Evolutionary conservation across 1,140 invertebrate genomes (phyloP), one percentile per base, ranked within the genome.

Genomic region (Berghia stephanieae): DNA sequence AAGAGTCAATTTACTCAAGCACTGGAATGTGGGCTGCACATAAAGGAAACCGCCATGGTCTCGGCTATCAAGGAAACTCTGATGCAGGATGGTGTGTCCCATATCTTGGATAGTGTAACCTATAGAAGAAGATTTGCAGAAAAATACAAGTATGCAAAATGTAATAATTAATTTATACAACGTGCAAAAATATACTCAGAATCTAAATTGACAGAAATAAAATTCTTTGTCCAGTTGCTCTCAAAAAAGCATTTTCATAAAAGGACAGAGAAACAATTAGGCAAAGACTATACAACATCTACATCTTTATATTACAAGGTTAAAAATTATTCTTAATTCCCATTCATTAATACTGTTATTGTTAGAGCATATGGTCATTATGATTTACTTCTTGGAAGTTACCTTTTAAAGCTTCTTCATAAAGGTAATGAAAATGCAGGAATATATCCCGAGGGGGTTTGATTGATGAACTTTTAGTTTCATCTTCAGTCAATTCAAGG

Each of bases 11-110:
- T 95, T 94, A 80, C 94, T 93, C 63, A 96, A 89, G 90, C 95
- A 96, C 81, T 96, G 95, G 87, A 95, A 93, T 21, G 94, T 94
- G 27, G 94, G 93, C 72, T 94, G 90, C 74, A 96, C 93, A 82
- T 94, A 96, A 0, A 96, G 90, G 88, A 96, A 96, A 38, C 95
- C 95, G 44, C 93, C 93, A 83, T 96, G 94, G 77, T 96, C 94
- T 46, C 93, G 92, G n/a, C 93, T 94, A 60, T 92, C 94, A 55
- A 96, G 90, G 80, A 96, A 92, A 72, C 84, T 87, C 83, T 92
- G 79, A 63, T 83, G 84, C 70, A 88, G 86, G 72, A 87, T 86
- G 13, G 92, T 78, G 91, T 94, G 85, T n/a, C 93, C 93, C 84
- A 95, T 90, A 84, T 96, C 93, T 38, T 92, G 92, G 40, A 95